These are phyloP conservation scores for Platerodrilus igneus DNA, from an alignment of 2,888 invertebrate species.

Conservation along the genomic window DNA sequence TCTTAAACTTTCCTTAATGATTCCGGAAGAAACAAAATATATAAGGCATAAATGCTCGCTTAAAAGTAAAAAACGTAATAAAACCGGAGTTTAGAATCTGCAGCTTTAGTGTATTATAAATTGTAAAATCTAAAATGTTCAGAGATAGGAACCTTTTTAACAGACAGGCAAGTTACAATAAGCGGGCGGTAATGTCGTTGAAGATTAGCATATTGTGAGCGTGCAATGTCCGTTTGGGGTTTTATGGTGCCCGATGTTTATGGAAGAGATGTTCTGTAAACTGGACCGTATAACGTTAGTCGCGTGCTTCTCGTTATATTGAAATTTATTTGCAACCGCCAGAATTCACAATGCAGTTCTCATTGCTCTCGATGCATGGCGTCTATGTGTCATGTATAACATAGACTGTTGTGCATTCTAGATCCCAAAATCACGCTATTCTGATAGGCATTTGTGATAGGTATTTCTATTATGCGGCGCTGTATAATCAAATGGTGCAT, in stretches of 20 bases:
- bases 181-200: slow-evolving; percentile 24
- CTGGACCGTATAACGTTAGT: slow-evolving; percentile 14
- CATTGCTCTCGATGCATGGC: no score
- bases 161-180: slow-evolving; percentile 21
- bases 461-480: no score
- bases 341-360: no score
- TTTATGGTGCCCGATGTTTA: slow-evolving; percentile 24
- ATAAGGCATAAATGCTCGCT: no score
- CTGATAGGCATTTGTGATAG: no score
- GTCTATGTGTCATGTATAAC: no score
- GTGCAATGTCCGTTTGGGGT: slow-evolving; percentile 24
- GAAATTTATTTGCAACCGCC: no score
- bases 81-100: slow-evolving; percentile 19
- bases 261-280: slow-evolving; percentile 20
- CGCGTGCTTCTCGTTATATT: slow-evolving; percentile 20
- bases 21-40: no score
- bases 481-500: no score
- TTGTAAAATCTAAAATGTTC: slow-evolving; percentile 19
- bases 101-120: slow-evolving; percentile 21
- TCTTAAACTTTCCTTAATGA: no score
- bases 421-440: no score
- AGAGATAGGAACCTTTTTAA: slow-evolving; percentile 21
- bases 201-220: slow-evolving; percentile 26
- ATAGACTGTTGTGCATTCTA: no score
- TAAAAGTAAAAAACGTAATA: slow-evolving; percentile 15